phyloP scores from a whole-genome alignment of 2,113 vertebrate species.

The Mixornis gularis region DNA sequence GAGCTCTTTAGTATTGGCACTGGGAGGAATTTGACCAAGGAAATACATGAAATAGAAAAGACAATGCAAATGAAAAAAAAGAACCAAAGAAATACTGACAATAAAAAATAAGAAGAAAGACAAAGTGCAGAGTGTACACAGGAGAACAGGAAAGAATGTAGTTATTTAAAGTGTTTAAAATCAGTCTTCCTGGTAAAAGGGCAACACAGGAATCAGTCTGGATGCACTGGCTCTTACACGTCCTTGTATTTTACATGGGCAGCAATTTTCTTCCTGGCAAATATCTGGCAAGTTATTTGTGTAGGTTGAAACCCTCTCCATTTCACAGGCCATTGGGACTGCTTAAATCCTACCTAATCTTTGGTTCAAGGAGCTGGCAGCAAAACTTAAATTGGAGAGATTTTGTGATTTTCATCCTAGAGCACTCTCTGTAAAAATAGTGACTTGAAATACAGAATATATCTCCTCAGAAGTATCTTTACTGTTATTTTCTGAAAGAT shows the following conservation, averaged over 20 bases:
- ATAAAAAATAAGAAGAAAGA: conserved; percentile 3
- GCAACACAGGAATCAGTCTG: not conserved
- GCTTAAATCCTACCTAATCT: not conserved
- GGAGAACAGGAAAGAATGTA: not conserved
- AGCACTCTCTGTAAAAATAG: not conserved
- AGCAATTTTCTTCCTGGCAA: not conserved
- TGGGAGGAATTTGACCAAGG: not conserved
- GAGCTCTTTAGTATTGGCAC: not conserved
- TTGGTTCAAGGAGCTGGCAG: not conserved
- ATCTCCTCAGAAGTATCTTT: not conserved
- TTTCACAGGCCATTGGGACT: not conserved
- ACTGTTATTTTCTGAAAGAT: not conserved
- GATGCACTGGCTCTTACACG: not conserved
- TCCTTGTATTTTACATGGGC: not conserved
- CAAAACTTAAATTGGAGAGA: not conserved
- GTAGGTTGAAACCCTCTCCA: not conserved
- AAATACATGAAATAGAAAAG: not conserved
- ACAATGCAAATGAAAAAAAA: not conserved
- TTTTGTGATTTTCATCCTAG: not conserved
- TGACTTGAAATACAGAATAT: not conserved
- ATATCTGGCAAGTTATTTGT: not conserved
- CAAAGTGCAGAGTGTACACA: not conserved
- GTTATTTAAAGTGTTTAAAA: conserved; percentile 23
- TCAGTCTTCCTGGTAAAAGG: conserved; percentile 2
- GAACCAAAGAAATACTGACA: not conserved